Base-by-base conservation (phyloP, 2,113 vertebrate species). In the Stegostoma tigrinum region DNA sequence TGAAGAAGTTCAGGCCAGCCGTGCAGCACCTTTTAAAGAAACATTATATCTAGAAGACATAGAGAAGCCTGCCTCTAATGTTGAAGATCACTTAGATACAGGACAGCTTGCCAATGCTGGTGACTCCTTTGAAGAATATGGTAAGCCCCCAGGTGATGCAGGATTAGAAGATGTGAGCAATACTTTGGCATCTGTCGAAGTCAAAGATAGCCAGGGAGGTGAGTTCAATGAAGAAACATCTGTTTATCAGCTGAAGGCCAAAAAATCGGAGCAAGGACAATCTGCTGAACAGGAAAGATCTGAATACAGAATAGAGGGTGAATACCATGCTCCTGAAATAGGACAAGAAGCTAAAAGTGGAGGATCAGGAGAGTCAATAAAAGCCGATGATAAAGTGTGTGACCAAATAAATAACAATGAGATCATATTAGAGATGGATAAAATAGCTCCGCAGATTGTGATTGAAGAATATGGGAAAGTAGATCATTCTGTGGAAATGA, bases 261-360 rank as follows among this genome's bases (percentile, higher is more conserved):
- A 97, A 96, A 96, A 97, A 24, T 96, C 38, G 48, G 17, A 95
- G 23, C n/a, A 96, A 91, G 91, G 95, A 70, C 96, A 42, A 27
- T 96, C 95, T 75, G 10, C 8, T 24, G 96, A 96, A 78, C 96
- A 96, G 95, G 48, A 55, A 80, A 23, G 7, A 95, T 34, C 30
- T 80, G 95, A 52, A 80, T 17, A n/a, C 15, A 66, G 5, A 55
- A 21, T 17, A 27, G 95, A 86, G 42, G 55, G n/a, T 61, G 95
- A 70, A 72, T 12, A 94, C 5, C 34, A 21, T 68, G 19, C 19
- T 42, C 14, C 42, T 30, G 93, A 45, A 45, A 30, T 95, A 55
- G 67, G 10, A 30, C 10, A 95, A 42, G 67, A 48, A 72, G 30
- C 67, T 72, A 17, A 72, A 61, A 14, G 27, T 14, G 94, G 72